Conservation (phyloP, 2,113 vertebrate genomes). For the Mustelus asterias region DNA sequence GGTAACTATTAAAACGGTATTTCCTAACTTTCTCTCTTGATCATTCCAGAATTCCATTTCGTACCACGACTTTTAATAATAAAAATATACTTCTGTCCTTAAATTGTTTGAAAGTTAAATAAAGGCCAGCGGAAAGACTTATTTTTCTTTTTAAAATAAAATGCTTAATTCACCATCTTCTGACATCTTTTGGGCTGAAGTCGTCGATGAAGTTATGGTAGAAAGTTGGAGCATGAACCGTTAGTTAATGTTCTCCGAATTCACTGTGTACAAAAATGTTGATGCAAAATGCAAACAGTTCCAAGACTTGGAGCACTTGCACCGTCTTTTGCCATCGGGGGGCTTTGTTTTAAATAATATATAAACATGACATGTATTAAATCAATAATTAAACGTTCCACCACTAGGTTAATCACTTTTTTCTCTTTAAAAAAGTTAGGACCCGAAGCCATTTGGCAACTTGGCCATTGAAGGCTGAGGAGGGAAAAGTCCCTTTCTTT, state of each 20-base stretch:
- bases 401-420: not conserved
- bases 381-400: not conserved
- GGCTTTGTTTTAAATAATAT: not conserved
- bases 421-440: not conserved
- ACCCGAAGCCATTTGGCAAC: not conserved
- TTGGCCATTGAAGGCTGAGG: not conserved
- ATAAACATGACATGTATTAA: not conserved
- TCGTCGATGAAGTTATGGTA: not conserved
- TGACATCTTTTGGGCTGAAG: not conserved
- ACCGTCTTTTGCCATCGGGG: not conserved
- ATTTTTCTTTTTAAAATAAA: not conserved
- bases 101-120: not conserved
- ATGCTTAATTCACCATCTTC: not conserved
- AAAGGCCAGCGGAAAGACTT: not conserved
- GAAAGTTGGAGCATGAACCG: not conserved
- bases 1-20: not conserved
- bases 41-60: not conserved
- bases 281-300: not conserved
- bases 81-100: not conserved
- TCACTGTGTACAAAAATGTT: not conserved
- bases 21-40: not conserved
- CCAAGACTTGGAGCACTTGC: not conserved
- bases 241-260: not conserved
- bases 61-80: not conserved
- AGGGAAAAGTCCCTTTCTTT: not conserved